A percentile compares a stretch with the other conserved stretches of the same genome.
Conservation (phyloP, 2,888 invertebrate genomes). For the Drosophila atripex region DNA sequence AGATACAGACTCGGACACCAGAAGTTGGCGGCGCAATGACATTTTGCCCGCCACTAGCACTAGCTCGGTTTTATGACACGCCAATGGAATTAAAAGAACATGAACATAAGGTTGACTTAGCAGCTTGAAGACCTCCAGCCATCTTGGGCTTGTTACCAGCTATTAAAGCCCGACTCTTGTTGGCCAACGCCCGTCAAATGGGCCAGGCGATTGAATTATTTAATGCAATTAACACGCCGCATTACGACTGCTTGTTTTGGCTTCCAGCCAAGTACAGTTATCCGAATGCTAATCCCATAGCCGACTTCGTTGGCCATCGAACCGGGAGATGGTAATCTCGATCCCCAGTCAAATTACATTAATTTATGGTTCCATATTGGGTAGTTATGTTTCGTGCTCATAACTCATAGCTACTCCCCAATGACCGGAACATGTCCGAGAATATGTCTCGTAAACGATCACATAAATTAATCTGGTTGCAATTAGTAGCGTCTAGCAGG, state of each 20-base stretch:
- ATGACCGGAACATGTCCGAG: constrained; percentile 14
- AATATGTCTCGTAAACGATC: constrained; percentile 2
- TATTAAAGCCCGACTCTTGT: neutral
- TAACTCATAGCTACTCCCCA: neutral
- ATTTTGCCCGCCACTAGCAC: constrained; percentile 28
- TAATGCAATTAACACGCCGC: constrained; percentile 44
- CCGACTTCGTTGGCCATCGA: neutral
- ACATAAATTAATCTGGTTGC: constrained; percentile 7
- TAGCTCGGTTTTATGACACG: constrained; percentile 45
- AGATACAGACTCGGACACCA: constrained; percentile 53
- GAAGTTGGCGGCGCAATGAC: constrained; percentile 66
- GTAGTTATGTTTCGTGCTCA: neutral
- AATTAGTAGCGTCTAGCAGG: constrained; percentile 32
- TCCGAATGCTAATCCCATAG: neutral
- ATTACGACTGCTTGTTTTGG: constrained; percentile 33
- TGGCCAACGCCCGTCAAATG: constrained; percentile 34
- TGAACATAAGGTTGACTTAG: constrained; percentile 27
- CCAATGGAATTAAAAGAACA: constrained; percentile 37
- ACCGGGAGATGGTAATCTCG: neutral
- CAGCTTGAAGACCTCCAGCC: constrained; percentile 39
- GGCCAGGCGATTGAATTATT: constrained; percentile 36
- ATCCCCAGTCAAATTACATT: neutral
- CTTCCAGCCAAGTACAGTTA: constrained; percentile 20
- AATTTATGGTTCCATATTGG: neutral
- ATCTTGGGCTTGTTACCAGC: constrained; percentile 15